Evolutionary conservation across 2,797 vertebrate species (phyloP), one percentile per base, ranked within the genome.

Genomic region (Anniella stebbinsi): DNA sequence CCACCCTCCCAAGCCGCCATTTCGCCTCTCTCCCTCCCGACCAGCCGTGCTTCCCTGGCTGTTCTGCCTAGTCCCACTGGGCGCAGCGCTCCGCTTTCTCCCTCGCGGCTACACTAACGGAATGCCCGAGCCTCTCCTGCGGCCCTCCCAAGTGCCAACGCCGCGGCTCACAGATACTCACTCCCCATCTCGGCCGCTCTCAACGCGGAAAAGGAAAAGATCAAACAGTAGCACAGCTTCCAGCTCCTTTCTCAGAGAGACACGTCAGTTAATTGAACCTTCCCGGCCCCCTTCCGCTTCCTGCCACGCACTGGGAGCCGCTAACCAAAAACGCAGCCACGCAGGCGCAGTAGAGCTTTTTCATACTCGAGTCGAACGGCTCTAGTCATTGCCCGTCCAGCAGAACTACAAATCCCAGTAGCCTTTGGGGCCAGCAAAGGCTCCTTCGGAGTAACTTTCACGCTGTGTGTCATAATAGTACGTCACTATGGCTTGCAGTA

Each of bases 251-350:
- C 88, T 75, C 38, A 0, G 57, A 97, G 70, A 89, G 97, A 98
- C 97, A 98, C 97, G 97, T 98, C 97, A 98, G 97, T 96, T 18
- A 69, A 73, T 87, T 63, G 48, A 63, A 48, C 91, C 76, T 85
- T 0, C 0, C 84, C 91, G 83, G 86, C 93, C 72, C 21, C 66
- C 92, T 97, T 98, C 97, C 97, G 97, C 95, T 98, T 98, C 97
- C 97, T 98, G 97, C 97, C 97, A 98, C 97, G 97, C 97, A 93
- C 94, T 41, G 82, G 91, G 38, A 15, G 33, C 54, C 86, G 57
- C 91, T 25, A 3, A 25, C 4, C 23, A 69, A 28, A 0, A 10
- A 11, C 45, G 30, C 77, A 3, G 0, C 69, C 0, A 30, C 91
- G 92, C 95, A 91, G 36, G 91, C 86, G 88, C 88, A 0, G 1